Conservation (phyloP, 2,797 vertebrate genomes). For the Poliocrania exsul region DNA sequence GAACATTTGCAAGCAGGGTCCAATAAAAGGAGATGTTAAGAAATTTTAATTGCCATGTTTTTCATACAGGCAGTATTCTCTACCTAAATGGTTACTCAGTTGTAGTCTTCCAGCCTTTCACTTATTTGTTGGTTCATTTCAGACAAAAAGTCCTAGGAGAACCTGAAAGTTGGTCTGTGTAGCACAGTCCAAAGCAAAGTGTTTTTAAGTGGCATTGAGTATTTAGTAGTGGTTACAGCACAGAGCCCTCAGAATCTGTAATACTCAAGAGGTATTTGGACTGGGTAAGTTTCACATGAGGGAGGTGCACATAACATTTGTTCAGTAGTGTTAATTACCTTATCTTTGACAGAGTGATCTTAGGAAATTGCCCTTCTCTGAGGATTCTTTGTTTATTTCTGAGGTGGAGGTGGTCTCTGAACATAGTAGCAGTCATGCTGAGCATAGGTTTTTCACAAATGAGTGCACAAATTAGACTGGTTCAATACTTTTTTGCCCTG, state of each 20-base stretch:
- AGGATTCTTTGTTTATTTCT: neutral
- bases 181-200: neutral
- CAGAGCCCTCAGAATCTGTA: neutral
- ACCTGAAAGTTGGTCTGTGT: neutral
- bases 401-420: neutral
- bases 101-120: neutral
- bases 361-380: neutral
- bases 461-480: neutral
- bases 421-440: neutral
- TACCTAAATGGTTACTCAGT: neutral
- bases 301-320: neutral
- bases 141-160: neutral
- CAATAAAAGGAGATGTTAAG: neutral
- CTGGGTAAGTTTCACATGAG: neutral
- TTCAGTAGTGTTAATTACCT: neutral
- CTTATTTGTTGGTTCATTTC: neutral
- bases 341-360: neutral
- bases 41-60: neutral
- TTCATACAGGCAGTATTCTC: neutral
- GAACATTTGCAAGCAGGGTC: neutral
- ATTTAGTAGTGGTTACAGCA: neutral
- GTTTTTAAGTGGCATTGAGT: accelerated
- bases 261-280: neutral
- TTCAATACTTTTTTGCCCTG: neutral
- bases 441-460: neutral